Conservation (phyloP, 2,797 vertebrate species). For the Channallabes apus region DNA sequence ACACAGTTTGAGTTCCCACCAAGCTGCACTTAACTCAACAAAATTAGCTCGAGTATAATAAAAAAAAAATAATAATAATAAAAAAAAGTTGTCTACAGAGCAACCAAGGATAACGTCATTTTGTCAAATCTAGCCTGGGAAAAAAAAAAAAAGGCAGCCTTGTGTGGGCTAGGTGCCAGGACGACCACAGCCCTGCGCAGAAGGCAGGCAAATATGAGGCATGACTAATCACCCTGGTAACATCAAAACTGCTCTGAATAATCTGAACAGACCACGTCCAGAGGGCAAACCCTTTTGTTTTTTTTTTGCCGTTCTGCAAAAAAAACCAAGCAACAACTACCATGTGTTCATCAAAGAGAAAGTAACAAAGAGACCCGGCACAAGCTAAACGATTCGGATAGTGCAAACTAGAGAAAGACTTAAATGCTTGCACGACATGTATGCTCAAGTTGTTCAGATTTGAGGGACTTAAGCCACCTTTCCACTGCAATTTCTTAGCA, state of each 20-base stretch:
- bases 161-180: constrained; percentile 3
- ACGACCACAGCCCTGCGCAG: constrained; percentile 21
- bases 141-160: not conserved
- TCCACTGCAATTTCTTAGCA: not conserved
- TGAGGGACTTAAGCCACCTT: not conserved
- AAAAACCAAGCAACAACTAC: constrained; percentile 57
- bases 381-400: constrained; percentile 32
- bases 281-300: constrained; percentile 56
- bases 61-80: too few species aligned
- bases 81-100: not conserved
- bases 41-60: not conserved
- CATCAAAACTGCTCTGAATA: constrained; percentile 43
- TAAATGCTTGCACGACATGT: not conserved
- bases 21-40: not conserved
- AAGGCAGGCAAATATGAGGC: constrained; percentile 57
- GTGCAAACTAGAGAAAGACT: constrained; percentile 1
- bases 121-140: not conserved
- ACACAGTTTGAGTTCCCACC: not conserved
- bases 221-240: constrained; percentile 62
- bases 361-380: constrained; percentile 35
- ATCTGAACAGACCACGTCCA: constrained; percentile 63
- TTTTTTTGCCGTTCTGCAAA: constrained; percentile 53
- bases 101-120: not conserved
- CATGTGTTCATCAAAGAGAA: constrained; percentile 67
- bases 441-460: not conserved